Conservation (phyloP, 2,797 vertebrate species). For the Astyanax mexicanus region DNA sequence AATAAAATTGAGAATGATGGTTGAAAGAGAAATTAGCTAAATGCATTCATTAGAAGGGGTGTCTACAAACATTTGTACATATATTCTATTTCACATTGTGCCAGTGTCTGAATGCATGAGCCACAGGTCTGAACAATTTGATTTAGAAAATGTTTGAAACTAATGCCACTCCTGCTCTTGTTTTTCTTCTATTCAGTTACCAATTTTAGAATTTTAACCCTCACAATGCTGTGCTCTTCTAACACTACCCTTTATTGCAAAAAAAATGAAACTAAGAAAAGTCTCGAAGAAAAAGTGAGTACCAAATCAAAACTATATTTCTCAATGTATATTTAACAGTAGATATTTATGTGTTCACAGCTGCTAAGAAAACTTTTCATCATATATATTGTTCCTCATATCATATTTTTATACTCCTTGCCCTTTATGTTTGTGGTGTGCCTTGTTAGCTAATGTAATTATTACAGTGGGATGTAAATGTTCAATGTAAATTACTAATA, state of each 20-base stretch:
- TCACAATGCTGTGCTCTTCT: conserved; percentile 70
- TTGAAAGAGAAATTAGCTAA: too few species aligned
- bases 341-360: too few species aligned
- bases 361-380: not conserved
- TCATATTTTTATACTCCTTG: too few species aligned
- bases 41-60: too few species aligned
- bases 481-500: not conserved
- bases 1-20: too few species aligned
- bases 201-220: not conserved
- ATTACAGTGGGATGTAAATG: not conserved
- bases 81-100: too few species aligned
- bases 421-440: not conserved
- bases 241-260: not conserved
- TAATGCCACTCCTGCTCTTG: not conserved
- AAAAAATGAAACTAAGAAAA: rapidly evolving
- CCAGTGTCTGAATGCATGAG: not conserved
- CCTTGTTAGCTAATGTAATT: not conserved
- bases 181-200: conserved; percentile 38
- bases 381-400: too few species aligned
- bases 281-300: not conserved
- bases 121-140: not conserved
- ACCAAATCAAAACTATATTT: too few species aligned
- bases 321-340: too few species aligned
- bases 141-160: not conserved
- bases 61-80: too few species aligned